Evolutionary conservation across 2,888 invertebrate genomes (phyloP), one percentile per base, ranked within the genome.

Genomic region (Laothoe populi): DNA sequence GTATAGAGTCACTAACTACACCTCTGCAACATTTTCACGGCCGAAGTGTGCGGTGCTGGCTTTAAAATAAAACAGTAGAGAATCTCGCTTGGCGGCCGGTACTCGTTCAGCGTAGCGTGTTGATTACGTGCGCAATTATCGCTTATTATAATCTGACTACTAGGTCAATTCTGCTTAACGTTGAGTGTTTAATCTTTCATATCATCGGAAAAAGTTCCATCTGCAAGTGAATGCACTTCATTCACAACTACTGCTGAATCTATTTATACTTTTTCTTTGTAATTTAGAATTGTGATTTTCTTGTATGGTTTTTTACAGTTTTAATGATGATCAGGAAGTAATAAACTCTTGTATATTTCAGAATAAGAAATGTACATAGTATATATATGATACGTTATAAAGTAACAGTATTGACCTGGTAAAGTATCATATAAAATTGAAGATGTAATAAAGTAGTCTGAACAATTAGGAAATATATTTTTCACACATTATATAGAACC

Each of bases 11-110:
- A 49, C 49, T 53, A 38, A 74, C 72, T 78, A 75, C 76, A 83
- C 82, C 83, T 87, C 79, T 83, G 87, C 87, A 86, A 79, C 77
- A 77, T 86, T 83, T 90, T 90, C 91, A 90, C 77, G 90, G 91
- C 77, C 90, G 84, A 72, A 78, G 81, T 78, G 67, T 71, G 73
- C 77, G 71, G 76, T 82, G 87, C 84, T 84, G 86, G 82, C 75
- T 81, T 88, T 82, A 90, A 92, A 91, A 90, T 91, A 90, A 91
- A 88, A 89, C 91, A 91, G 91, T 92, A 80, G 82, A 81, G 82
- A 81, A 81, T 87, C 82, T 86, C 79, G 87, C 81, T 81, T 82
- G 83, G 83, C 75, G 81, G 80, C 75, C 79, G 78, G 75, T 77
- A 82, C 87, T 86, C 85, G 86, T 79, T 74, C 26, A 70, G 70